Evolutionary conservation across 1,140 invertebrate species (phyloP).

Genomic region (Camponotus pennsylvanicus): DNA sequence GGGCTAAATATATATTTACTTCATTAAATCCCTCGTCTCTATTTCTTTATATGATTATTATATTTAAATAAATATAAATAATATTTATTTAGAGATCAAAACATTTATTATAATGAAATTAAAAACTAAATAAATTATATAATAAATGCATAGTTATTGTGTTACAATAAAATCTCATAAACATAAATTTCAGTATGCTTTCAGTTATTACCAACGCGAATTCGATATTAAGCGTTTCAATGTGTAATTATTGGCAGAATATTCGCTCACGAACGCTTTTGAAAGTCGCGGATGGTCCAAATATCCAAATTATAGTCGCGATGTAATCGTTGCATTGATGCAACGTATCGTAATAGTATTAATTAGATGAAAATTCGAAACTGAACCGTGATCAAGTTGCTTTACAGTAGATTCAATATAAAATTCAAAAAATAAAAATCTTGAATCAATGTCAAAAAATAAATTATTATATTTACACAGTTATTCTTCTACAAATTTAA

Average conservation of each 20-base stretch:
- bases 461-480: conserved; percentile 6
- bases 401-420: conserved; percentile 5
- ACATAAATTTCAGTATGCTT: conserved; percentile 33
- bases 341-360: conserved; percentile 39
- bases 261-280: conserved; percentile 16
- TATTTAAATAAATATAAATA: no score
- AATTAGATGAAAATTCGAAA: conserved; percentile 48
- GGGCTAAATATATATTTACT: not conserved
- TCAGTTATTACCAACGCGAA: conserved; percentile 16
- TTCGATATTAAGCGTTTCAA: conserved; percentile 45
- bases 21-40: no score
- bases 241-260: conserved; percentile 54
- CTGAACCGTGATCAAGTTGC: conserved; percentile 6
- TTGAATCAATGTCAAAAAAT: not conserved
- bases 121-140: conserved; percentile 6
- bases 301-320: conserved; percentile 51
- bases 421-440: conserved; percentile 32
- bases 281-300: conserved; percentile 44
- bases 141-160: not conserved
- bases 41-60: no score
- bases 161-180: conserved; percentile 33
- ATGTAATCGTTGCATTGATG: conserved; percentile 44
- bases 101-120: not conserved
- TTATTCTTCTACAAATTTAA: conserved; percentile 15
- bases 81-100: no score